These are phyloP conservation scores for Alethe diademata DNA, from an alignment of 2,113 vertebrate species.

Conservation along the genomic window DNA sequence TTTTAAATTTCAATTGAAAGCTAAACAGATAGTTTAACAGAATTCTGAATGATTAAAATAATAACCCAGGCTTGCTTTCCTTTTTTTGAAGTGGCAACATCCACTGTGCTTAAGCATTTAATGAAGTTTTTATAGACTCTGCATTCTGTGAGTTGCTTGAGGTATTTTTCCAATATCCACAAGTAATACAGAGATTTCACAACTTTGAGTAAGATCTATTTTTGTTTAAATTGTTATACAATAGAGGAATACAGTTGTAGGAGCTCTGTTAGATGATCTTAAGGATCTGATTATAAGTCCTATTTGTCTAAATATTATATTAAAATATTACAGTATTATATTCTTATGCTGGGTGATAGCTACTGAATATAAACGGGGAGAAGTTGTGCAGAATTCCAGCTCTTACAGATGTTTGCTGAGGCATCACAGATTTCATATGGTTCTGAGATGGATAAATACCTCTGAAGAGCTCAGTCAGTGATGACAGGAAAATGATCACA, in stretches of 20 bases:
- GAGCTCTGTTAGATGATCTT: neutral
- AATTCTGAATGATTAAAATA: neutral
- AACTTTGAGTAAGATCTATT: neutral
- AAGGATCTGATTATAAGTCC: neutral
- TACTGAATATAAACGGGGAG: neutral
- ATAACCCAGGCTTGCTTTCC: neutral
- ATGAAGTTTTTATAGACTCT: neutral
- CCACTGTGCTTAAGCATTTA: neutral
- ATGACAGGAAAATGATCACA: neutral
- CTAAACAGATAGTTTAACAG: neutral
- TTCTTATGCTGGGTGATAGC: neutral
- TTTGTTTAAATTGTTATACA: neutral
- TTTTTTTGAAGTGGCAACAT: neutral
- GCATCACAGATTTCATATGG: slow-evolving; percentile 1
- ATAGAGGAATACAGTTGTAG: neutral
- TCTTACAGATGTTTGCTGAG: slow-evolving; percentile 12
- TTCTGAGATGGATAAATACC: slow-evolving; percentile 1
- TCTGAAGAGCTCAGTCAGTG: neutral
- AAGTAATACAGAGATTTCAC: neutral
- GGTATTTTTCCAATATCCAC: neutral
- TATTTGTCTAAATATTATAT: slow-evolving; percentile 36
- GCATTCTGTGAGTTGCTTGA: neutral
- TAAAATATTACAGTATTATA: slow-evolving; percentile 9
- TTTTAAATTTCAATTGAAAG: neutral
- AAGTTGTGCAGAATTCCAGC: neutral